Percentiles rank a stretch among this genome's conserved stretches.
Conservation (phyloP, 92 coral and sea anemone species). For the Pocillopora meandrina region DNA sequence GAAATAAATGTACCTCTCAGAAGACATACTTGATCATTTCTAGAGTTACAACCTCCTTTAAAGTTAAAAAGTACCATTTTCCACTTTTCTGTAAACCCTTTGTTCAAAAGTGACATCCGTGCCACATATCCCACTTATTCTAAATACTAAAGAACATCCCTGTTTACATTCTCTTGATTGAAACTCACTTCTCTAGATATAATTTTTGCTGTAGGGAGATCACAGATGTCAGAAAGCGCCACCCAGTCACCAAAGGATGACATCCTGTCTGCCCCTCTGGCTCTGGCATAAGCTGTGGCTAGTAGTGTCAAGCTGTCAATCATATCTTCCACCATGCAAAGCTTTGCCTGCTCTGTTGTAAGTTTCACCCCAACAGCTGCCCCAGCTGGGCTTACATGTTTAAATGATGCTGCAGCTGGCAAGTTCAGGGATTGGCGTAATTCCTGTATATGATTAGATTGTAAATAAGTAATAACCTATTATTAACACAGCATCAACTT, state of each 20-base stretch:
- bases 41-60: too few relatives aligned
- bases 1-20: too few relatives aligned
- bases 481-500: too few relatives aligned
- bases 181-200: slow-evolving; percentile 89
- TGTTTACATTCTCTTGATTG: too few relatives aligned
- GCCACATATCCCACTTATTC: too few relatives aligned
- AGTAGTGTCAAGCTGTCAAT: slow-evolving; percentile 85
- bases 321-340: slow-evolving; percentile 97
- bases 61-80: too few relatives aligned
- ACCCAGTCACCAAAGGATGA: slow-evolving; percentile 99
- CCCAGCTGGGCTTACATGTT: slow-evolving; percentile 99
- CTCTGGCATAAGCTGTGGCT: slow-evolving; percentile 98
- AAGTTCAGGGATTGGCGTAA: slow-evolving; percentile 78
- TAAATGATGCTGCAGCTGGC: slow-evolving; percentile 97
- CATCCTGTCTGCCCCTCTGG: slow-evolving; percentile 99
- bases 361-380: slow-evolving; percentile 92
- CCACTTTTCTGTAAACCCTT: too few relatives aligned
- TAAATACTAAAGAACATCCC: too few relatives aligned
- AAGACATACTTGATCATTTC: too few relatives aligned
- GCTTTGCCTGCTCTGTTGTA: slow-evolving; percentile 86
- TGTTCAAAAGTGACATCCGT: too few relatives aligned
- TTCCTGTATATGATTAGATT: slow-evolving; percentile 54
- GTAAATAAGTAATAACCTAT: too few relatives aligned
- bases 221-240: slow-evolving; percentile 94
- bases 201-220: slow-evolving; percentile 88